A percentile compares a stretch with the other conserved stretches of the same genome.
phyloP scores from a whole-genome alignment of 2,888 invertebrate species.

The Eugnorisma glareosa region DNA sequence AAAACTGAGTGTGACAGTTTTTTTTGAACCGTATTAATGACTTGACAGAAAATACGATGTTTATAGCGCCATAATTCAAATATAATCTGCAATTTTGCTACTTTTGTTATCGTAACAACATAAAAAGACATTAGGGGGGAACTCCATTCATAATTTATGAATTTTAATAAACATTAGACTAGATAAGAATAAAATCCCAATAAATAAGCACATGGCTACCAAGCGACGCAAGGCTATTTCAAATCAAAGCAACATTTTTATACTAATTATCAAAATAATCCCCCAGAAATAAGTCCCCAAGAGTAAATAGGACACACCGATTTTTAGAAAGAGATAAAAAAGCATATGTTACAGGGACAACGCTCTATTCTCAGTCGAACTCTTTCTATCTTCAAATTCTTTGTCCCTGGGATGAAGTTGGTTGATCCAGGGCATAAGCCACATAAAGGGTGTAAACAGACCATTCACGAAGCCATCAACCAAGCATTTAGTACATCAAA shows the following conservation, averaged over 20 bases:
- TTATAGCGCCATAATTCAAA: not conserved
- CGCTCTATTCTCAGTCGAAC: not conserved
- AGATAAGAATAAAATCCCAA: constrained; percentile 13
- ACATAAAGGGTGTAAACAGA: not conserved
- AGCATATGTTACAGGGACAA: not conserved
- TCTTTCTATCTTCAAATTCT: not conserved
- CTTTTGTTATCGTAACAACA: not conserved
- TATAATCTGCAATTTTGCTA: not conserved
- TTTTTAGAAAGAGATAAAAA: not conserved
- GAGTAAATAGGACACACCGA: not conserved
- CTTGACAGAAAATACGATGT: fast-evolving
- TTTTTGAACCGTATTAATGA: too few relatives aligned
- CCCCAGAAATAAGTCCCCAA: not conserved
- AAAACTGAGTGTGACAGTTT: too few relatives aligned
- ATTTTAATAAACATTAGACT: not conserved
- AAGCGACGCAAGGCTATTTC: not conserved
- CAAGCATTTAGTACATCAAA: too few relatives aligned
- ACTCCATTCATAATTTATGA: not conserved
- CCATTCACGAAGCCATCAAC: not conserved
- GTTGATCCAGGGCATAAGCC: too few relatives aligned
- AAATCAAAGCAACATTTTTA: not conserved
- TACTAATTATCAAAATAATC: not conserved
- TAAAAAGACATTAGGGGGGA: not conserved
- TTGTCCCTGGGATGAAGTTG: not conserved
- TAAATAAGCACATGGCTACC: not conserved